Evolutionary conservation across 2,113 vertebrate species (phyloP), one percentile per base, ranked within the genome.

Genomic region (Semnornis frantzii): DNA sequence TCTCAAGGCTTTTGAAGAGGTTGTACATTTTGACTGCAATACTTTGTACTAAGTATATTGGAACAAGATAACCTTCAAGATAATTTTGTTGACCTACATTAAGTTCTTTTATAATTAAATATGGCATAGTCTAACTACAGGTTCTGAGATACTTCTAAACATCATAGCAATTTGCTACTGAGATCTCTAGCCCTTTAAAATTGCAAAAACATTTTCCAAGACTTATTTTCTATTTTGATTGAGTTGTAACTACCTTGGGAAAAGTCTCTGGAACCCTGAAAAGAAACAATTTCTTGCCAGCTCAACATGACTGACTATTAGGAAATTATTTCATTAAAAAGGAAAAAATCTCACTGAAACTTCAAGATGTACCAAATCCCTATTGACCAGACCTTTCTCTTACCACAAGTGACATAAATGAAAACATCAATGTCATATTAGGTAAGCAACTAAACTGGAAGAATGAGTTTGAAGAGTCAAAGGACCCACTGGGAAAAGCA

Each of bases 391-490:
- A 88, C 82, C 91, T 96, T 97, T 94, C 91, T 69, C 85, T 92
- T 78, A 50, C 58, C 69, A 69, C 82, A 94, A 92, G 92, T 89
- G 73, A 83, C 76, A 87, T 83, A 92, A 94, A 94, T 94, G 94
- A 90, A 97, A 95, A 91, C 76, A 96, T 94, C 90, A 92, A 83
- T 96, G 85, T 95, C 90, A 83, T 88, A 89, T 92, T 96, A 95
- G 85, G 91, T 91, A 90, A 91, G 94, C 89, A 96, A 90, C 89
- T 96, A 90, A 93, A 96, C 8, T 31, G 82, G 91, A 91, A 92
- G 73, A 91, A 50, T 44, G 73, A 80, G 30, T 94, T 94, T 92
- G 89, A 91, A 87, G 87, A 95, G 94, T 85, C 82, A 94, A 94
- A 91, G 76, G 44, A 94, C 30, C 87, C 78, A 65, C 0, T 83